phyloP scores from a whole-genome alignment of 2,797 vertebrate genomes.

The Pelobates cultripes region DNA sequence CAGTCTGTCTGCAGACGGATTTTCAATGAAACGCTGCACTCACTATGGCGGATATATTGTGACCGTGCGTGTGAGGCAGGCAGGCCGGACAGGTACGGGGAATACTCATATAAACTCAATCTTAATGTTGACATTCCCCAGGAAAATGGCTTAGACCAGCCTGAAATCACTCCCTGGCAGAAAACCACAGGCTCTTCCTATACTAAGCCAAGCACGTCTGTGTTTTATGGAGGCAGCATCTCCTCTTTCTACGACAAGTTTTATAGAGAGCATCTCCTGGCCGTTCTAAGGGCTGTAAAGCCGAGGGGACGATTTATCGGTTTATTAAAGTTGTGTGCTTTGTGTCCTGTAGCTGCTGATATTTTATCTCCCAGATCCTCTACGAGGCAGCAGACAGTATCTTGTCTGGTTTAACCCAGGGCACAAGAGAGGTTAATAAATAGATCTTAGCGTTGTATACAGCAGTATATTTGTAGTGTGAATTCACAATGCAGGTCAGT shows the following conservation, averaged over 20 bases:
- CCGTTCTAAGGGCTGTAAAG: no score
- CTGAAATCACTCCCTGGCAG: slow-evolving; percentile 63
- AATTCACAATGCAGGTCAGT: no score
- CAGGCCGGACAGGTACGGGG: slow-evolving; percentile 58
- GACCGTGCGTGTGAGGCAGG: slow-evolving; percentile 26
- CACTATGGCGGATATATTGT: not conserved
- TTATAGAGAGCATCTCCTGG: not conserved
- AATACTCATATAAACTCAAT: slow-evolving; percentile 58
- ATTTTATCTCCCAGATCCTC: no score
- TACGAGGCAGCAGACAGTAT: no score
- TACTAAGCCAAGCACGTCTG: slow-evolving; percentile 56
- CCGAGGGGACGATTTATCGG: no score
- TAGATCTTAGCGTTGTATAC: no score
- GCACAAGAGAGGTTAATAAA: no score
- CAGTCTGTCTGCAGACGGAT: slow-evolving; percentile 15
- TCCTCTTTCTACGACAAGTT: not conserved
- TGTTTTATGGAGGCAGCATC: not conserved
- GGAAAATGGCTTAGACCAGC: slow-evolving; percentile 58
- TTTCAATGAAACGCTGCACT: not conserved
- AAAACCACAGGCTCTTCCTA: slow-evolving; percentile 65
- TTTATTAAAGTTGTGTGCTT: no score
- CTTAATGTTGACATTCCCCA: slow-evolving; percentile 30
- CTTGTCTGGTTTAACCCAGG: no score
- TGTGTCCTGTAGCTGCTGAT: no score
- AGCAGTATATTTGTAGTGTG: no score